These are phyloP conservation scores for Cheilosia variabilis DNA, from an alignment of 2,888 invertebrate genomes.

Conservation along the genomic window DNA sequence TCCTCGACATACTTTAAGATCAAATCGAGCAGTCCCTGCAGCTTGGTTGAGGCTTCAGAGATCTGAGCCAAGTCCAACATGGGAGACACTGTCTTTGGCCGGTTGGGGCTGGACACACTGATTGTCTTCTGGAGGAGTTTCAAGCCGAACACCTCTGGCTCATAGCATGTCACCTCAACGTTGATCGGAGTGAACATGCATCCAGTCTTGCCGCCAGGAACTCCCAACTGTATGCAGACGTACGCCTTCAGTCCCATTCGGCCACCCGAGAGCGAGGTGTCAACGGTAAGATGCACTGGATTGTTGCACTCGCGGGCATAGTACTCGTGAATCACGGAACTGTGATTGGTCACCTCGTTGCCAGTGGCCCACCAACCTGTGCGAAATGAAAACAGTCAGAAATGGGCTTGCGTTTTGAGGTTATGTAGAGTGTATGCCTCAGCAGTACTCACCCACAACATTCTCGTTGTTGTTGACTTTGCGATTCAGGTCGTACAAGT, in stretches of 20 bases:
- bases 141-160: slow-evolving; percentile 93
- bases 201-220: slow-evolving; percentile 96
- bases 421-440: slow-evolving; percentile 76
- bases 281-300: slow-evolving; percentile 97
- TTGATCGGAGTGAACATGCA: slow-evolving; percentile 98
- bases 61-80: slow-evolving; percentile 91
- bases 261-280: slow-evolving; percentile 93
- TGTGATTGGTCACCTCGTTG: slow-evolving; percentile 98
- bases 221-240: slow-evolving; percentile 95
- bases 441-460: slow-evolving; percentile 91
- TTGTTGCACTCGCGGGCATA: slow-evolving; percentile 97
- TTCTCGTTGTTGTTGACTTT: slow-evolving; percentile 96
- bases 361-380: slow-evolving; percentile 99
- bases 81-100: slow-evolving; percentile 88
- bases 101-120: slow-evolving; percentile 84
- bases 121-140: slow-evolving; percentile 94
- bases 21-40: slow-evolving; percentile 90
- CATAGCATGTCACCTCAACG: slow-evolving; percentile 94
- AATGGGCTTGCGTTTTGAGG: slow-evolving; percentile 67
- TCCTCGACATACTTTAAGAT: slow-evolving; percentile 95
- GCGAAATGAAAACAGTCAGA: neutral
- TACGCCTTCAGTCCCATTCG: slow-evolving; percentile 98
- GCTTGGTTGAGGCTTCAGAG: slow-evolving; percentile 91
- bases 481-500: slow-evolving; percentile 96
- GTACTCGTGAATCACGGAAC: slow-evolving; percentile 98